phyloP scores from a whole-genome alignment of 2,113 vertebrate species.

The Empidonax alnorum region DNA sequence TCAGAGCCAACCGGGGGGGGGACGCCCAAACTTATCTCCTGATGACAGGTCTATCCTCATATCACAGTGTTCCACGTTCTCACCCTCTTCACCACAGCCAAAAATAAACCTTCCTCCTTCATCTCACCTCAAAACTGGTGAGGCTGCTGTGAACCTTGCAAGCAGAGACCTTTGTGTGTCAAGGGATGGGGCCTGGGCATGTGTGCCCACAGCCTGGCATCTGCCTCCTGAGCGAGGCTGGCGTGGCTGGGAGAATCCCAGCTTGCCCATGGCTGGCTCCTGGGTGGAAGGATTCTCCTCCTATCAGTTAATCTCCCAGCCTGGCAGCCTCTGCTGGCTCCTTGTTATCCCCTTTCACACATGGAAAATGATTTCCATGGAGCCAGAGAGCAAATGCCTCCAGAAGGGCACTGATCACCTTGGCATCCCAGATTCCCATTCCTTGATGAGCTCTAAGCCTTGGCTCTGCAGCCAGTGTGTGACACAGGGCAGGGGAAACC shows the following conservation, averaged over 20 bases:
- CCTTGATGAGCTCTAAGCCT: too few species aligned
- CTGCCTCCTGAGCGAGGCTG: background rate
- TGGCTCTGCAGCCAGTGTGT: background rate
- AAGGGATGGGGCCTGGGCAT: background rate
- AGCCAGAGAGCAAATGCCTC: background rate
- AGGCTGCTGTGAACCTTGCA: background rate
- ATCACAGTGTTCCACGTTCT: background rate
- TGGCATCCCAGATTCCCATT: rapidly evolving
- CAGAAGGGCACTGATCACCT: background rate
- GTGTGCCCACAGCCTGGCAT: background rate
- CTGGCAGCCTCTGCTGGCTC: background rate
- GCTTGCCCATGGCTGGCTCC: background rate
- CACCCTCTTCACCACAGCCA: background rate
- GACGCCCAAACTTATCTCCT: background rate
- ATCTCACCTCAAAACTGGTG: background rate
- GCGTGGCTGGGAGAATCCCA: background rate
- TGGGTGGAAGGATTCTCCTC: background rate
- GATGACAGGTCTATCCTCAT: background rate
- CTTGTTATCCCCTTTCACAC: background rate
- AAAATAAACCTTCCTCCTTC: background rate
- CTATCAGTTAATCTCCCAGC: background rate
- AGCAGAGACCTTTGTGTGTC: background rate
- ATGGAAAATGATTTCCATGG: background rate
- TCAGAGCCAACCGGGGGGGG: background rate
- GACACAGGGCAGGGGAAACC: background rate